Conservation (phyloP, 2,113 vertebrate genomes). For the Tyrannus savana region DNA sequence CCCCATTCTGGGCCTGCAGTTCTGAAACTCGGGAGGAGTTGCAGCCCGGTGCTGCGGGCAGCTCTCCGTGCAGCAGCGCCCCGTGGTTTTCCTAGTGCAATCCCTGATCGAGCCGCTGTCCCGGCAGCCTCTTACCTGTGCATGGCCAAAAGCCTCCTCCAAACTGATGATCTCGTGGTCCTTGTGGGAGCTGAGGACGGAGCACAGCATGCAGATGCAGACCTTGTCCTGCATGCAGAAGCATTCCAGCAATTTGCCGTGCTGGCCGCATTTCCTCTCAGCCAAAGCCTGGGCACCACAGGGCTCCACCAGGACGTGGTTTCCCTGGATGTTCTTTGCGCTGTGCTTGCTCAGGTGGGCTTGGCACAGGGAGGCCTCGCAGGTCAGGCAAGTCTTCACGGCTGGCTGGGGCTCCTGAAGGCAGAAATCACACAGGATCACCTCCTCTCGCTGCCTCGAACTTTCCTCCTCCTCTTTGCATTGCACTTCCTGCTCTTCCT, state of each 20-base stretch:
- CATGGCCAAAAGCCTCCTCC: neutral
- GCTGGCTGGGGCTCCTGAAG: constrained; percentile 52
- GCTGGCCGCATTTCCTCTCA: constrained; percentile 80
- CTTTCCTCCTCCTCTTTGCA: accelerated
- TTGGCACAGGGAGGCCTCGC: constrained; percentile 82
- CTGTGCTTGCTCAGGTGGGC: constrained; percentile 82
- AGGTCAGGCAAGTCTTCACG: constrained; percentile 77
- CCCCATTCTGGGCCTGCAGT: neutral
- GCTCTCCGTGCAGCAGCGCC: neutral
- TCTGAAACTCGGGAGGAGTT: neutral
- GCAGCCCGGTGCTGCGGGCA: neutral
- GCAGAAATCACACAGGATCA: constrained; percentile 78
- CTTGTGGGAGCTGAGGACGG: constrained; percentile 58
- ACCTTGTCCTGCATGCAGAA: constrained; percentile 75
- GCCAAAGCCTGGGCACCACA: constrained; percentile 66
- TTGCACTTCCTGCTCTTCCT: accelerated
- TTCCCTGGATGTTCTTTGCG: neutral
- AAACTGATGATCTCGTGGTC: constrained; percentile 51
- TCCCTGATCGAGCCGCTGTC: accelerated
- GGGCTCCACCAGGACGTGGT: constrained; percentile 80
- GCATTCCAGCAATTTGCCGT: constrained; percentile 82
- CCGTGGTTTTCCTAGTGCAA: accelerated
- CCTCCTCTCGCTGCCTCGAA: neutral
- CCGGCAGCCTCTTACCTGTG: neutral
- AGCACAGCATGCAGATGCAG: constrained; percentile 81